phyloP scores from a whole-genome alignment of 2,888 invertebrate species.

The Allygus modestus region DNA sequence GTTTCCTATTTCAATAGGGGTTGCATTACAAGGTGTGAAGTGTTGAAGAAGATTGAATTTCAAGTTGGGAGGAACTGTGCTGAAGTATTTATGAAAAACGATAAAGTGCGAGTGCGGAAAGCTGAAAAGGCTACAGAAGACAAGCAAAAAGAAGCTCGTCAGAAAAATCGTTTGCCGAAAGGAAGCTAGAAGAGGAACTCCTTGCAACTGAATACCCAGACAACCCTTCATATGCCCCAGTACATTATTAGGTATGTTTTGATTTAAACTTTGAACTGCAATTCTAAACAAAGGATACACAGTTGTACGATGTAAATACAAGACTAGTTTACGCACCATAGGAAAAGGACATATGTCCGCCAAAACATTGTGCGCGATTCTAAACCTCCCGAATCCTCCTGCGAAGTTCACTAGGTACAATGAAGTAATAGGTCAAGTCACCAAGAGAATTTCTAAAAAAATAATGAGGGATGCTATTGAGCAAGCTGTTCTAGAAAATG shows the following conservation, averaged over 20 bases:
- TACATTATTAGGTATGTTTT: neutral
- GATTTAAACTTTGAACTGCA: slow-evolving; percentile 1
- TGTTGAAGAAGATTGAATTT: slow-evolving; percentile 23
- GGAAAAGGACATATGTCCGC: neutral
- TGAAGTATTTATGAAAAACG: neutral
- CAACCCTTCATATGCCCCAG: no score
- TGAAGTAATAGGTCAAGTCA: neutral
- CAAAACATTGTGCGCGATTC: neutral
- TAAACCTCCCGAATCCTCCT: slow-evolving; percentile 4
- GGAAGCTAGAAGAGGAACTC: no score
- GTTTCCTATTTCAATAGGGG: slow-evolving; percentile 48
- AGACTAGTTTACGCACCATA: slow-evolving; percentile 30
- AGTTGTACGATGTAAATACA: slow-evolving; percentile 40
- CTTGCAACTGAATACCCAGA: no score
- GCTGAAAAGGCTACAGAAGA: neutral
- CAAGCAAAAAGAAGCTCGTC: slow-evolving; percentile 7
- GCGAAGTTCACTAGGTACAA: neutral
- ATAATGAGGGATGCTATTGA: slow-evolving; percentile 46
- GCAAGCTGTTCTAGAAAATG: slow-evolving; percentile 23
- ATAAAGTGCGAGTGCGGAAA: slow-evolving; percentile 24
- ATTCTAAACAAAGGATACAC: slow-evolving; percentile 13
- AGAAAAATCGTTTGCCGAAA: neutral
- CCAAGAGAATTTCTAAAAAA: neutral
- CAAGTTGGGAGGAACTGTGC: slow-evolving; percentile 15
- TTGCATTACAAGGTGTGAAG: neutral